Conservation (phyloP, 2,888 invertebrate genomes). For the Coronaproctus castanopsis region DNA sequence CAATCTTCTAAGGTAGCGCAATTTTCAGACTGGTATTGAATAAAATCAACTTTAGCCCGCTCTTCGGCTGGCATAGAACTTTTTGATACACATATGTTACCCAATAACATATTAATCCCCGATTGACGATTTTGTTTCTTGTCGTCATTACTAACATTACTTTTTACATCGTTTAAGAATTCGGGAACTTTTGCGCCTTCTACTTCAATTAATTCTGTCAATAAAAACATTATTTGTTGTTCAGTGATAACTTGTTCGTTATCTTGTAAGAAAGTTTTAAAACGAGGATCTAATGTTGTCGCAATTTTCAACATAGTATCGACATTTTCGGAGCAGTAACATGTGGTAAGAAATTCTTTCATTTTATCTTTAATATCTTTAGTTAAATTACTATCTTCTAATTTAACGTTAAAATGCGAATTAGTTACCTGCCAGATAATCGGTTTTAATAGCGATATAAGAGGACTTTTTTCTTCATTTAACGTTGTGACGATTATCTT, state of each 20-base stretch:
- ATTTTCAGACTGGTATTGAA: slow-evolving; percentile 30
- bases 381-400: slow-evolving; percentile 26
- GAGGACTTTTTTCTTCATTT: slow-evolving; percentile 30
- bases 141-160: not conserved
- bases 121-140: slow-evolving; percentile 4
- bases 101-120: slow-evolving; percentile 9
- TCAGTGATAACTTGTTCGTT: slow-evolving; percentile 2
- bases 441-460: slow-evolving; percentile 31
- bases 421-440: slow-evolving; percentile 31
- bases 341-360: slow-evolving; percentile 25
- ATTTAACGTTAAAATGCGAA: slow-evolving; percentile 28
- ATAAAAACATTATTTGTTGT: slow-evolving; percentile 21
- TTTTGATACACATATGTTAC: slow-evolving; percentile 21
- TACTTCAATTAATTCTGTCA: slow-evolving; percentile 26
- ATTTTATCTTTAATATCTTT: slow-evolving; percentile 27
- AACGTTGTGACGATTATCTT: slow-evolving; percentile 31
- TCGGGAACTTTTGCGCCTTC: slow-evolving; percentile 19
- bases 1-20: slow-evolving; percentile 29
- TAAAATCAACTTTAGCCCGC: slow-evolving; percentile 28
- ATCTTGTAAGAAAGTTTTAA: slow-evolving; percentile 26
- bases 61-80: slow-evolving; percentile 27
- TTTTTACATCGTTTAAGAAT: not conserved
- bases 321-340: slow-evolving; percentile 28
- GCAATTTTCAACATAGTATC: slow-evolving; percentile 28
- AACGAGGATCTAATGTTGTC: slow-evolving; percentile 31